Evolutionary conservation across 2,888 invertebrate genomes (phyloP).

Genomic region (Agonopterix arenella): DNA sequence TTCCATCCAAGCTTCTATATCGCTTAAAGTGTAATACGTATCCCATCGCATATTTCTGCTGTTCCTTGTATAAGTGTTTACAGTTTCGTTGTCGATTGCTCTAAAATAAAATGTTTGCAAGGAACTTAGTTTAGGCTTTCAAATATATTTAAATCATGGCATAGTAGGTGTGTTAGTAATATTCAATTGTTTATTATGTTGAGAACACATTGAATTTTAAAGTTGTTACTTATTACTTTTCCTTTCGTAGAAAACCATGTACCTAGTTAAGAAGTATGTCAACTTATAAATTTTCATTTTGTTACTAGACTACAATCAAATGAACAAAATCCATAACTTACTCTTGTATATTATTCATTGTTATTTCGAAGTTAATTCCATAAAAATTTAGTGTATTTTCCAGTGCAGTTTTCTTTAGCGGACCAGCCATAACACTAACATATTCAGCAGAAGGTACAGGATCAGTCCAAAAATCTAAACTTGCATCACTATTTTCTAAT

Average conservation of each 20-base stretch:
- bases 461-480: conserved; percentile 64
- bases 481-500: conserved; percentile 51
- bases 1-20: conserved; percentile 78
- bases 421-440: conserved; percentile 60
- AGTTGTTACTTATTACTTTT: no score
- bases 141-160: no score
- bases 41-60: conserved; percentile 70
- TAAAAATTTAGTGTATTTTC: conserved; percentile 41
- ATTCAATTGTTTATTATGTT: no score
- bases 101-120: conserved; percentile 29
- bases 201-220: no score
- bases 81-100: conserved; percentile 65
- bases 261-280: no score
- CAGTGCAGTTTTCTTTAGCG: conserved; percentile 43
- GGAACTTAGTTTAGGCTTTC: no score
- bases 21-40: conserved; percentile 76
- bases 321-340: conserved; percentile 33
- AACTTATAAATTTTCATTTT: no score
- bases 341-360: conserved; percentile 68
- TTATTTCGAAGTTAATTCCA: conserved; percentile 51
- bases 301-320: conserved; percentile 1
- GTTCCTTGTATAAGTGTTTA: conserved; percentile 35
- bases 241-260: no score
- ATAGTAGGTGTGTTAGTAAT: neutral
- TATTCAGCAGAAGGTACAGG: conserved; percentile 39